Evolutionary conservation across 2,797 vertebrate species (phyloP).

Genomic region (Oreonectes daqikongensis): DNA sequence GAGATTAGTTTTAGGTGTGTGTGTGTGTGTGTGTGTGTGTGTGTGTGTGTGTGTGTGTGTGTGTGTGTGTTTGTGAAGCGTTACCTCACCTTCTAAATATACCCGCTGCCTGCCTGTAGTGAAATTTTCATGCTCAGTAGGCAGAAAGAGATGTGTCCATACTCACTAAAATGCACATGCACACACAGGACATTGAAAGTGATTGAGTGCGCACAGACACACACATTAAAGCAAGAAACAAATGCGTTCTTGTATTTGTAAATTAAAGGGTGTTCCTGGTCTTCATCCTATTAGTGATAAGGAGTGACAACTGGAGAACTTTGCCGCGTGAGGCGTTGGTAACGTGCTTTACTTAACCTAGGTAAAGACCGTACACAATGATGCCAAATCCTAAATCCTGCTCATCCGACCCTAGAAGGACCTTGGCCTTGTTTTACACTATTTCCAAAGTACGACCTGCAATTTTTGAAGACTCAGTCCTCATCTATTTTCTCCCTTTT

Average conservation of each 20-base stretch:
- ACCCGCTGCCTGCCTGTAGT: conserved; percentile 20
- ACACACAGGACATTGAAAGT: no score
- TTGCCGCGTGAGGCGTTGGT: not conserved
- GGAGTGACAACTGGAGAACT: conserved; percentile 37
- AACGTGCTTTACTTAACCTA: conserved; percentile 15
- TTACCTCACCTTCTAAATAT: conserved; percentile 40
- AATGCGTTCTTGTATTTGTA: not conserved
- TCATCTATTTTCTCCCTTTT: not conserved
- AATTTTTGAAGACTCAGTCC: not conserved
- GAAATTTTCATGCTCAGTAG: conserved; percentile 39
- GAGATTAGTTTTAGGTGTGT: conserved; percentile 8
- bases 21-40: not conserved
- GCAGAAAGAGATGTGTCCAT: not conserved
- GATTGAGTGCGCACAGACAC: no score
- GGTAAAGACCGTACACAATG: not conserved
- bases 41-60: not conserved
- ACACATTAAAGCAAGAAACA: not conserved
- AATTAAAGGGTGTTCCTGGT: not conserved
- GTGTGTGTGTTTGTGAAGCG: not conserved
- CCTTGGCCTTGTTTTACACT: not conserved
- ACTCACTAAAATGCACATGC: no score
- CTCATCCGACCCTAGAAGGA: conserved; percentile 21
- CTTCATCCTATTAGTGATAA: conserved; percentile 27
- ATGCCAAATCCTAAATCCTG: conserved; percentile 16
- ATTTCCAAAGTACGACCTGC: not conserved